These are phyloP conservation scores for Penaeus indicus DNA, from an alignment of 1,140 invertebrate species.

Conservation along the genomic window DNA sequence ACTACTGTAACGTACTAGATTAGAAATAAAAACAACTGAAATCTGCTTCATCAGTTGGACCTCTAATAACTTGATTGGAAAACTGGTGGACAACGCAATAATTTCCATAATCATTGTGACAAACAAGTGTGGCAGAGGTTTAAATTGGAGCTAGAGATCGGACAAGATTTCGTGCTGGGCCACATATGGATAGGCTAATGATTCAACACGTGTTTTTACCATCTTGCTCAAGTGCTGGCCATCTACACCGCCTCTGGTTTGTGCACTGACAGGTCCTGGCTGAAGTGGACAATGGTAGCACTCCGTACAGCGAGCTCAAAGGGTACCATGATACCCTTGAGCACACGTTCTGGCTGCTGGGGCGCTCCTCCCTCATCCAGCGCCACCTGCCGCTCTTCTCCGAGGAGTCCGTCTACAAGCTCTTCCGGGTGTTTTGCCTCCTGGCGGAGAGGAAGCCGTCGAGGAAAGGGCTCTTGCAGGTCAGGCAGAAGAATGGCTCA, in stretches of 20 bases:
- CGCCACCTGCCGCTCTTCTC: slow-evolving; percentile 59
- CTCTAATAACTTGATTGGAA: too few species aligned
- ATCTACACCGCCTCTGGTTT: neutral
- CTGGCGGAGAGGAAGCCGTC: slow-evolving; percentile 53
- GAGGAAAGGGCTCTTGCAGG: slow-evolving; percentile 56
- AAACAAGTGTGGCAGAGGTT: neutral
- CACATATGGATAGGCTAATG: neutral
- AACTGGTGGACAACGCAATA: too few species aligned
- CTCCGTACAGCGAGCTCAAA: slow-evolving; percentile 56
- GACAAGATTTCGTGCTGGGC: neutral
- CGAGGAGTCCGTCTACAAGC: slow-evolving; percentile 57
- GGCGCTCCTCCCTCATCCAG: slow-evolving; percentile 43
- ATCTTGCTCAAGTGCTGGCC: neutral
- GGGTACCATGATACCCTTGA: slow-evolving; percentile 60
- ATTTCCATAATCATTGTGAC: neutral
- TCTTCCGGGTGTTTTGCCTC: slow-evolving; percentile 64
- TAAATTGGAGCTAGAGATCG: too few species aligned
- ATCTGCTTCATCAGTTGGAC: too few species aligned
- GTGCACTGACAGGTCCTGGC: slow-evolving; percentile 50
- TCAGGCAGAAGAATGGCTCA: neutral
- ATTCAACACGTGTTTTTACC: neutral
- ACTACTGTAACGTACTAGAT: too few species aligned
- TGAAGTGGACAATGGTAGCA: slow-evolving; percentile 58
- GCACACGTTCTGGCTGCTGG: slow-evolving; percentile 64
- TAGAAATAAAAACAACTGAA: too few species aligned